A percentile compares a stretch with the other conserved stretches of the same genome.
These are phyloP conservation scores for Scrobipalpa atriplicella DNA, from an alignment of 2,888 invertebrate genomes.

Conservation along the genomic window DNA sequence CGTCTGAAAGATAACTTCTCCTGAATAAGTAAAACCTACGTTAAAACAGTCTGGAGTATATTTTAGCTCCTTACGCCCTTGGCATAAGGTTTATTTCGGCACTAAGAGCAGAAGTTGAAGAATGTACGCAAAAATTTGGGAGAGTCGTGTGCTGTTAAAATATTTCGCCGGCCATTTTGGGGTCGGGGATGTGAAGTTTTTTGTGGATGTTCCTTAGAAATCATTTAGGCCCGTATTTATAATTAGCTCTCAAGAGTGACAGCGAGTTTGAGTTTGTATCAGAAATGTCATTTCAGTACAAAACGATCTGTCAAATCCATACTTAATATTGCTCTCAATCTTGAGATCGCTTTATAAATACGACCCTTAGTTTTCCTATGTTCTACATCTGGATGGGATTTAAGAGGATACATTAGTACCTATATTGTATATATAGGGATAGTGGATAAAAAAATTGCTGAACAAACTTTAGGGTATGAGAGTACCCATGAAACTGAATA, in stretches of 20 bases:
- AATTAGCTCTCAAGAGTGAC: too few species aligned
- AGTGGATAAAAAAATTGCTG: too few species aligned
- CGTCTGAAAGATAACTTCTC: constrained; percentile 11
- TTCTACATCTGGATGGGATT: not conserved
- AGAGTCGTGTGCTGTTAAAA: constrained; percentile 11
- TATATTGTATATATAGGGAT: too few species aligned
- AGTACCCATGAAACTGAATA: not conserved
- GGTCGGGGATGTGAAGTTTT: not conserved
- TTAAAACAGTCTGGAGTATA: not conserved
- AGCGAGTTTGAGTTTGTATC: too few species aligned
- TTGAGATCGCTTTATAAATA: too few species aligned
- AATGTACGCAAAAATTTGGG: constrained; percentile 1
- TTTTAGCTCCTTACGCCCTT: not conserved
- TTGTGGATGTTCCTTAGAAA: not conserved
- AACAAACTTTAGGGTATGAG: too few species aligned
- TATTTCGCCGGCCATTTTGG: constrained; percentile 15
- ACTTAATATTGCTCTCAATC: too few species aligned
- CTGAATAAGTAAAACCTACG: constrained; percentile 12
- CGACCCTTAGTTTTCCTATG: too few species aligned
- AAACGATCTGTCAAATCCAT: too few species aligned
- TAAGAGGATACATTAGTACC: not conserved
- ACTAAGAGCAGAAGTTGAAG: not conserved
- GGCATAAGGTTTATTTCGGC: constrained; percentile 8
- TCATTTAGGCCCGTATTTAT: too few species aligned
- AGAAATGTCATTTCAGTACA: too few species aligned